phyloP scores from a whole-genome alignment of 2,113 vertebrate species.

The Larimichthys polyactis region DNA sequence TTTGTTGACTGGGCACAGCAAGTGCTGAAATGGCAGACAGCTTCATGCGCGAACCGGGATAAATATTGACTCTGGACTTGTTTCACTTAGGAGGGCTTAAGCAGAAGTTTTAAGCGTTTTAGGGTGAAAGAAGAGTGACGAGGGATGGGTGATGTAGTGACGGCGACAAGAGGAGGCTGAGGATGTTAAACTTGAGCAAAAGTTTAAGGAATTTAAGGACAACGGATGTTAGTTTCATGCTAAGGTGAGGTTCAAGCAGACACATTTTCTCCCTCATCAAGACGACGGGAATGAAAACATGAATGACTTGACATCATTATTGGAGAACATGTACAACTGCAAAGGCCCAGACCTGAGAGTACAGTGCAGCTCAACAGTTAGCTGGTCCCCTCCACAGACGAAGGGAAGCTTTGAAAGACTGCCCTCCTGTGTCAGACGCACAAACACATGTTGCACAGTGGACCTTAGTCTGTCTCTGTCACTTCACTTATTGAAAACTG shows the following conservation, averaged over 20 bases:
- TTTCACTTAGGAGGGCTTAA: slow-evolving; percentile 39
- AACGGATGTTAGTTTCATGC: not conserved
- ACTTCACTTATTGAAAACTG: slow-evolving; percentile 24
- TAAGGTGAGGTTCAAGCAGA: not conserved
- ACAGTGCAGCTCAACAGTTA: not conserved
- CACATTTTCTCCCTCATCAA: not conserved
- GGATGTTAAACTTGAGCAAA: not conserved
- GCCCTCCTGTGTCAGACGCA: slow-evolving; percentile 82
- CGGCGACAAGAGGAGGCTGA: not conserved
- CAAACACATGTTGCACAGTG: slow-evolving; percentile 70
- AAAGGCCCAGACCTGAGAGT: not conserved
- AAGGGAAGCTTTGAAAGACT: slow-evolving; percentile 78
- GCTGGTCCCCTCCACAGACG: slow-evolving; percentile 16
- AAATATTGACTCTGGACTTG: slow-evolving; percentile 63
- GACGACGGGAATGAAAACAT: not conserved
- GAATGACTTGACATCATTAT: not conserved
- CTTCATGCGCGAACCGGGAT: slow-evolving; percentile 47
- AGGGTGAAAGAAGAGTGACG: slow-evolving; percentile 11
- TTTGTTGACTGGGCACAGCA: slow-evolving; percentile 59
- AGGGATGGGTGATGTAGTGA: slow-evolving; percentile 19
- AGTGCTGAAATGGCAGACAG: slow-evolving; percentile 59
- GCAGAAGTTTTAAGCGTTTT: not conserved
- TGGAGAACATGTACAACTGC: not conserved
- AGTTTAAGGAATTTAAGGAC: not conserved
- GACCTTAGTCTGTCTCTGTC: not conserved